Conservation (phyloP, 2,113 vertebrate species). For the Raja brachyura region DNA sequence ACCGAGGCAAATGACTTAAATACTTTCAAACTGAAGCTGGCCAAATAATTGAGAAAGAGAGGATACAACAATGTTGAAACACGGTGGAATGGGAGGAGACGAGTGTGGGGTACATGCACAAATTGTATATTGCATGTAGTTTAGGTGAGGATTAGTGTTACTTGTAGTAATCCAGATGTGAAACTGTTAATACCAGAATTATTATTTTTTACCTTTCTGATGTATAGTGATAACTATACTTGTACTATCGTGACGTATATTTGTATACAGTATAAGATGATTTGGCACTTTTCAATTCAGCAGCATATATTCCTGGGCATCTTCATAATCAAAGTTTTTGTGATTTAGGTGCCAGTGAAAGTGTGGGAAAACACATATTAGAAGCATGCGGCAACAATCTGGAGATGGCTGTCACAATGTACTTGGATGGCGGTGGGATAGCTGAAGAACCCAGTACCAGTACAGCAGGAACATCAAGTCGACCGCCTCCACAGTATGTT, state of each 20-base stretch:
- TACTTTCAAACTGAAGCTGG: background rate
- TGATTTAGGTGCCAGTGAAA: conserved; percentile 84
- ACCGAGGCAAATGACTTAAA: background rate
- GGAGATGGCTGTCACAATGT: conserved; percentile 99
- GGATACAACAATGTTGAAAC: background rate
- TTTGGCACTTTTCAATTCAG: background rate
- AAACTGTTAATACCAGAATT: background rate
- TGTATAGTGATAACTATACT: background rate
- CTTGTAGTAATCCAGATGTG: background rate
- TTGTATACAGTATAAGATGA: background rate
- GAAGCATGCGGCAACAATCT: conserved; percentile 96
- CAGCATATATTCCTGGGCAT: background rate
- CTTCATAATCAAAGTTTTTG: conserved; percentile 2
- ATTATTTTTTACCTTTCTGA: background rate
- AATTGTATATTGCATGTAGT: background rate
- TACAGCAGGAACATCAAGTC: conserved; percentile 69
- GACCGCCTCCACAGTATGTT: conserved; percentile 73
- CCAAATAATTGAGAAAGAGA: background rate
- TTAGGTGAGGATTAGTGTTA: background rate
- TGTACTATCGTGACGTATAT: background rate
- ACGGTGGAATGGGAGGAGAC: background rate
- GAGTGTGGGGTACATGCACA: too few species aligned
- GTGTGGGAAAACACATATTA: conserved; percentile 91
- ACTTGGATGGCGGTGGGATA: conserved; percentile 88
- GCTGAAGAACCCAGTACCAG: conserved; percentile 96